phyloP scores from a whole-genome alignment of 2,888 invertebrate species.

The Pelosia muscerda region DNA sequence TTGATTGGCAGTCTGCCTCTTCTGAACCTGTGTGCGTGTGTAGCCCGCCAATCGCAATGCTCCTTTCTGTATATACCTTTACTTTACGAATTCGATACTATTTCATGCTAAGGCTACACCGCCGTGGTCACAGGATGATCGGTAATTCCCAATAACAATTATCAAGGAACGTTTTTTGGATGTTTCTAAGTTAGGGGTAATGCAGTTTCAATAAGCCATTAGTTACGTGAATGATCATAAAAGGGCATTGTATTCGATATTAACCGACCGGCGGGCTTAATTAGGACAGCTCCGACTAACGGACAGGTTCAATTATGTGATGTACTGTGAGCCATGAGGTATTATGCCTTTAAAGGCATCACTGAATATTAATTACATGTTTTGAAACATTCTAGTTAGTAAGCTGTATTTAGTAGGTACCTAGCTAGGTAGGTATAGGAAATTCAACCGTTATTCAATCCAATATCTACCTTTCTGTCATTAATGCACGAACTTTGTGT shows the following conservation, averaged over 20 bases:
- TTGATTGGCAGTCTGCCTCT: too few relatives aligned
- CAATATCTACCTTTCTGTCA: too few relatives aligned
- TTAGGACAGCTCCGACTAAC: constrained; percentile 58
- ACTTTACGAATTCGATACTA: too few relatives aligned
- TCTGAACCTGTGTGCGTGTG: too few relatives aligned
- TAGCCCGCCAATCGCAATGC: too few relatives aligned
- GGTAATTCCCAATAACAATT: too few relatives aligned
- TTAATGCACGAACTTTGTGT: too few relatives aligned
- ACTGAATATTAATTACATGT: constrained; percentile 29
- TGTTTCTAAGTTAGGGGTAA: too few relatives aligned
- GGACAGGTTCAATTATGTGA: constrained; percentile 51
- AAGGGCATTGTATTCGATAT: constrained; percentile 68
- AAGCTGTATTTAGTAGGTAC: not conserved
- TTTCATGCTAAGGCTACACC: too few relatives aligned
- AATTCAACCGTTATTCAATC: not conserved
- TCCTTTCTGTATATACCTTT: too few relatives aligned
- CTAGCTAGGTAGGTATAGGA: not conserved
- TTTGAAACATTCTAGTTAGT: constrained; percentile 35
- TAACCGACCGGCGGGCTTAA: constrained; percentile 65
- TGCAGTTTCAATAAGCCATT: constrained; percentile 61
- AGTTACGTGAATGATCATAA: constrained; percentile 66
- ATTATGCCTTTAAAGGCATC: constrained; percentile 44
- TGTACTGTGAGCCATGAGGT: constrained; percentile 40
- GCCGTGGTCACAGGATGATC: too few relatives aligned
- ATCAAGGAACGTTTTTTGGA: too few relatives aligned